Conservation (phyloP, 2,797 vertebrate genomes). For the Triplophysa bombifrons region DNA sequence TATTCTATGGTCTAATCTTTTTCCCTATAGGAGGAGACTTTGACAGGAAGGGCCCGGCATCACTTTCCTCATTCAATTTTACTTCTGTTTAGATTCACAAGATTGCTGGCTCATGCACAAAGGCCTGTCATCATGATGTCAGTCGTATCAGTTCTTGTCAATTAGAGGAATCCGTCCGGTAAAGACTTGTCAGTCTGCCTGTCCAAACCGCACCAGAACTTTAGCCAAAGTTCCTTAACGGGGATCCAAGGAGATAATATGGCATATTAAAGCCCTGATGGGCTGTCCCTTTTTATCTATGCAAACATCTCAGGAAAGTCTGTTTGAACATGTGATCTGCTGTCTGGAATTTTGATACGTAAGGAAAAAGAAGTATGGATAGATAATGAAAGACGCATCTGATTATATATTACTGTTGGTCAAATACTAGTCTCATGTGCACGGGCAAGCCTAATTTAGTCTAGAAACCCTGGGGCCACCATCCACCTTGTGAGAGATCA, state of each 20-base stretch:
- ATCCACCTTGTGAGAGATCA: conserved; percentile 47
- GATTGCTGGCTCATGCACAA: conserved; percentile 51
- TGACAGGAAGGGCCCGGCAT: conserved; percentile 57
- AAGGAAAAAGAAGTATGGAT: background rate
- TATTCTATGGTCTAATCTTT: conserved; percentile 43
- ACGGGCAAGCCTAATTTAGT: background rate
- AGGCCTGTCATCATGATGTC: conserved; percentile 62
- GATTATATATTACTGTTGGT: background rate
- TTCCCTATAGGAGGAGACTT: conserved; percentile 24
- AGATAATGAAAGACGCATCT: conserved; percentile 9
- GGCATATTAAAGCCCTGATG: background rate
- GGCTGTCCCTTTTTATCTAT: background rate
- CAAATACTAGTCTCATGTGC: background rate
- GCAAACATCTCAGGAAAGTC: conserved; percentile 3
- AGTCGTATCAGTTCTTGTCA: conserved; percentile 68
- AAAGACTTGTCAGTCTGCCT: conserved; percentile 61
- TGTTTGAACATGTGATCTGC: conserved; percentile 17
- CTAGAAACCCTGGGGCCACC: background rate
- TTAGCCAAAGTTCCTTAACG: conserved; percentile 57
- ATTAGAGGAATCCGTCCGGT: conserved; percentile 61
- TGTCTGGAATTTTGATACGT: background rate
- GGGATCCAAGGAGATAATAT: conserved; percentile 5
- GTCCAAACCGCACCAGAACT: conserved; percentile 61
- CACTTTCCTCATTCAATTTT: conserved; percentile 51
- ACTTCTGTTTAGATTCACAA: conserved; percentile 47